Evolutionary conservation across 2,888 invertebrate genomes (phyloP), one percentile per base, ranked within the genome.

Genomic region (Reticulitermes lucifugus): DNA sequence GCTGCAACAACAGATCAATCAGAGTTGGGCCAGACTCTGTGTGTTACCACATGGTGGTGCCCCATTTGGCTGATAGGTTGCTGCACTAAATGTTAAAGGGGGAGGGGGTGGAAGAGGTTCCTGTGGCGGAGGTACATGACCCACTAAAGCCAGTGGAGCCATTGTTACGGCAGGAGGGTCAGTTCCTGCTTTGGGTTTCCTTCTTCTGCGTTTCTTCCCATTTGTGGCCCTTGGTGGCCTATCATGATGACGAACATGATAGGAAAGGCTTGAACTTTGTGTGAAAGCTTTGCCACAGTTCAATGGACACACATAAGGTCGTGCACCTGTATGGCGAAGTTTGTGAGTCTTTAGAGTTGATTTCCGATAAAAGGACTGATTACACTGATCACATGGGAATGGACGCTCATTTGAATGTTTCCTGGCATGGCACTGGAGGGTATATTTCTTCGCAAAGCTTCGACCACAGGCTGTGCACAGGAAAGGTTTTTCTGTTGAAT

Each of bases 241-340:
- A 70, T 84, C 79, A 79, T 84, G 84, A 70, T 84, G 84, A 25
- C 84, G 84, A 35, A 84, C 79, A 84, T 84, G 84, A 55, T 84
- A 84, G 14, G 84, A 79, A 25, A 84, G 79, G 22, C 79, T 79
- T 29, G 79, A 84, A 51, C 84, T 84, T 79, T 84, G 84, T 35
- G 84, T 84, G 79, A 84, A 84, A 29, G 84, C 84, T 79, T 84
- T 84, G 14, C 84, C 84, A 79, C 84, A 84, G 65, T 81, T 81
- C 22, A 84, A 35, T 79, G 79, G 84, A 22, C 84, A 84, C 21
- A 84, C 84, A 80, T 84, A 79, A 25, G 84, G 84, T 7, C 79
- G 79, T 35, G 79, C 84, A 41, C 84, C 84, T 18, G 84, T 84
- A 43, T 84, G 84, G n/a, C 84, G 84, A 46, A 84, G 55, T 79